Base-by-base conservation (phyloP, 92 coral and sea anemone genomes). In the Zoanthus sociatus region DNA sequence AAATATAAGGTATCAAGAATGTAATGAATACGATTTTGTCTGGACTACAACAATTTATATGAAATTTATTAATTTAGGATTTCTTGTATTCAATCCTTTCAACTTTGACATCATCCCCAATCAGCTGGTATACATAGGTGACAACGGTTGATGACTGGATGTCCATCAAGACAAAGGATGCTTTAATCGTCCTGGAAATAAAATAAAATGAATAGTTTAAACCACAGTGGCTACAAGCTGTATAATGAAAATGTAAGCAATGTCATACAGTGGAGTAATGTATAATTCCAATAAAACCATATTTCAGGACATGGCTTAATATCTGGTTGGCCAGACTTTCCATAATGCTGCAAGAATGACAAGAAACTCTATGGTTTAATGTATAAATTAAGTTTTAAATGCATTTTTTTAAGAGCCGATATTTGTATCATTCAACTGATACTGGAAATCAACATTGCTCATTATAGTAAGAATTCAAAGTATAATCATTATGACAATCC, bases 21-120 rank as follows among this genome's bases (percentile, higher is more conserved):
- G 42, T 37, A 37, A 37, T 1, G 42, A 37, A 37, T 37, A 37
- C 42, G 4, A 37, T 37, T 37, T 37, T 37, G 4, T 37, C 42
- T 37, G 42, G 42, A 37, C 4, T 37, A 3, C 42, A 1, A 37
- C 42, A 37, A 37, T 85, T 45, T 72, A 45, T 60, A 61, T 63
- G 60, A 33, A 86, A 26, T 82, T 9, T 42, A 21, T 44, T 74
- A 45, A 5, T 20, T 56, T 77, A 64, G 76, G 98, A 91, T 73
- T 97, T 97, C 90, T 97, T 97, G 94, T 97, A 97, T 79, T 97
- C 99, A 76, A 97, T 97, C 92, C 99, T 87, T 89, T 97, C 99
- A 86, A 97, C 99, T 81, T 97, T 97, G 75, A 97, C 99, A 63
- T 97, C 99, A 71, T 95, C 98, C 31, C 92, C 94, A 3, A 95